Conservation (phyloP, 2,113 vertebrate species). For the Indicator indicator region DNA sequence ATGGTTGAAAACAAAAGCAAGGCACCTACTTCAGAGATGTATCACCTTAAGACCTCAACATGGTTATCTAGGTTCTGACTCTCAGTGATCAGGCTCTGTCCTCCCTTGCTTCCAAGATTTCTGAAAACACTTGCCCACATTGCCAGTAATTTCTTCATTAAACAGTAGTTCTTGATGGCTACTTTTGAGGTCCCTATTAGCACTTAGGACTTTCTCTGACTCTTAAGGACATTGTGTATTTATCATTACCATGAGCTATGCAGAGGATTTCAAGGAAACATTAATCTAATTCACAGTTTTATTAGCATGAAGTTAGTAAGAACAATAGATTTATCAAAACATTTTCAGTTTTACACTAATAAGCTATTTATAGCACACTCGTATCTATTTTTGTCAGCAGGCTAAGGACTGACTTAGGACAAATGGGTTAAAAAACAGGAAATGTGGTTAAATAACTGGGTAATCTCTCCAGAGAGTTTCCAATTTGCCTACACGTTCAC, state of each 20-base stretch:
- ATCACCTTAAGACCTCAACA: background rate
- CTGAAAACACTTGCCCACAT: background rate
- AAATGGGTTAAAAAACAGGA: conserved; percentile 83
- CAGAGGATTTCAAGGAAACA: conserved; percentile 42
- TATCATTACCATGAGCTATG: background rate
- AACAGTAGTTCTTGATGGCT: background rate
- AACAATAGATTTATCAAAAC: conserved; percentile 72
- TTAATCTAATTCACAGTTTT: conserved; percentile 7
- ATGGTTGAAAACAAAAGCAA: background rate
- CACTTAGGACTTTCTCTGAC: background rate
- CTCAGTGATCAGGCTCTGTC: background rate
- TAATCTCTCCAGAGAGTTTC: conserved; percentile 81
- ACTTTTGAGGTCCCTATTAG: background rate
- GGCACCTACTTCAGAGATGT: background rate
- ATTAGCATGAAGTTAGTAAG: conserved; percentile 38
- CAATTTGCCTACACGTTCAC: conserved; percentile 75
- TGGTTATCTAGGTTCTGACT: background rate
- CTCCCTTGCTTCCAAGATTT: background rate
- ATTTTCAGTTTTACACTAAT: conserved; percentile 75
- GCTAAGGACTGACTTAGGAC: conserved; percentile 76
- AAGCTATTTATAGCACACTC: conserved; percentile 78
- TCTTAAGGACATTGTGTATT: background rate
- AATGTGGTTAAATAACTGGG: conserved; percentile 82
- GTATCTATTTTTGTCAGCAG: conserved; percentile 79
- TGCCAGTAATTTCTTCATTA: background rate